phyloP scores from a whole-genome alignment of 2,888 invertebrate species.

The Cecidostiba fungosa region DNA sequence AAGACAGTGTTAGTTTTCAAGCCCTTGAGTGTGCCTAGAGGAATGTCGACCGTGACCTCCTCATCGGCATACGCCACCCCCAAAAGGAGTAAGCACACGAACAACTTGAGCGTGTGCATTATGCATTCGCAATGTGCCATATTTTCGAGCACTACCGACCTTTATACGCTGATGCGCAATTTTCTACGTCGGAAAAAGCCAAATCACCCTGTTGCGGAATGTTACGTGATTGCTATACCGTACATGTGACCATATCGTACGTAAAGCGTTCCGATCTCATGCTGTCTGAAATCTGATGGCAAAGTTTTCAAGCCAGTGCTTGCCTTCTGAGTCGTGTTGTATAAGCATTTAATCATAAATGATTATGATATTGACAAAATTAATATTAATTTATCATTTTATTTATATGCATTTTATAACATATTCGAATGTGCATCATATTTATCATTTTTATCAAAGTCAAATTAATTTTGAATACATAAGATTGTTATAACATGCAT shows the following conservation, averaged over 20 bases:
- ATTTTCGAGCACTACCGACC: conserved; percentile 18
- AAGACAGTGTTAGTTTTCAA: conserved; percentile 68
- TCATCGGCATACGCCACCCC: conserved; percentile 63
- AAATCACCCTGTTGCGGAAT: conserved; percentile 34
- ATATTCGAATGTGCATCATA: not conserved
- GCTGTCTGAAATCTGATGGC: not conserved
- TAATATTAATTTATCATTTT: too few relatives aligned
- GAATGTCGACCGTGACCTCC: conserved; percentile 71
- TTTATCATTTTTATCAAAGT: not conserved
- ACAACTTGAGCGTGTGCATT: conserved; percentile 60
- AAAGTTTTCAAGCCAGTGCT: not conserved
- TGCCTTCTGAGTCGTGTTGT: not conserved
- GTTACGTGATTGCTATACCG: conserved; percentile 25
- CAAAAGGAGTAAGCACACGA: conserved; percentile 38
- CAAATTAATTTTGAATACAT: not conserved
- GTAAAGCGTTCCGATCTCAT: not conserved
- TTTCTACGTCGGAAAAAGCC: conserved; percentile 29
- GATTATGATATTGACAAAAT: too few relatives aligned
- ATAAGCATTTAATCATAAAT: too few relatives aligned
- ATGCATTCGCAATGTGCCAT: conserved; percentile 50
- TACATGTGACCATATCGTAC: not conserved
- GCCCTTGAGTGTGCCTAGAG: conserved; percentile 73
- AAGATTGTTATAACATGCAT: not conserved
- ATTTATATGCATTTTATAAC: too few relatives aligned
- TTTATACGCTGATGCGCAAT: conserved; percentile 56